A percentile compares a stretch with the other conserved stretches of the same genome.
Conservation (phyloP, 92 coral and sea anemone species). For the Epizoanthus rinbou region DNA sequence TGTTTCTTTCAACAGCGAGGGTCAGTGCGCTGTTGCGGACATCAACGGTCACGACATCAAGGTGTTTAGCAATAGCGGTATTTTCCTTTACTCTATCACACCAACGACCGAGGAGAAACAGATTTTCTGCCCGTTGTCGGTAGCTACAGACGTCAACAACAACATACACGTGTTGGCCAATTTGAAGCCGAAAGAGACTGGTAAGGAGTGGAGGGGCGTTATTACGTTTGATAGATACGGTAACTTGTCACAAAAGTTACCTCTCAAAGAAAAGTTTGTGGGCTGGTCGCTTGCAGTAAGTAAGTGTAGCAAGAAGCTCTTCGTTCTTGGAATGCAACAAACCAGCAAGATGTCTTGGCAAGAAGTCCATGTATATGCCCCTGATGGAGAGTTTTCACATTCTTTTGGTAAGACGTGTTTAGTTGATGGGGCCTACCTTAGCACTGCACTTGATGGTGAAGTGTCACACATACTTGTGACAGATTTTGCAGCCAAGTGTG, state of each 20-base stretch:
- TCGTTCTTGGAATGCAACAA: slow-evolving; percentile 29
- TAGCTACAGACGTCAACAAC: slow-evolving; percentile 12
- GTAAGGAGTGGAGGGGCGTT: slow-evolving; percentile 39
- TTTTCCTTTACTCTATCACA: slow-evolving; percentile 10
- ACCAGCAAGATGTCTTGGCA: slow-evolving; percentile 27
- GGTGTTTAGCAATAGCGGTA: slow-evolving; percentile 7
- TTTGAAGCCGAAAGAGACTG: slow-evolving; percentile 10
- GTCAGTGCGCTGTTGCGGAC: slow-evolving; percentile 25
- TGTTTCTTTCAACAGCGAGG: slow-evolving; percentile 11
- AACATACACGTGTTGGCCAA: slow-evolving; percentile 26
- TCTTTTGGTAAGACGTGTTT: slow-evolving; percentile 22
- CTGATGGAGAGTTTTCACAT: background rate
- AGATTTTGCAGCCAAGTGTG: slow-evolving; percentile 37
- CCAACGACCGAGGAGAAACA: slow-evolving; percentile 2
- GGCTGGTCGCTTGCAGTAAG: slow-evolving; percentile 37
- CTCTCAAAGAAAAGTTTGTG: slow-evolving; percentile 25
- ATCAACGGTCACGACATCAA: slow-evolving; percentile 13
- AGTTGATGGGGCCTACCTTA: slow-evolving; percentile 22
- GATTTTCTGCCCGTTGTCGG: slow-evolving; percentile 36
- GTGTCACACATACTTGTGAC: slow-evolving; percentile 3
- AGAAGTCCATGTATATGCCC: slow-evolving; percentile 12
- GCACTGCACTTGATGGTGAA: slow-evolving; percentile 3
- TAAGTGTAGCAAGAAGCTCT: slow-evolving; percentile 7
- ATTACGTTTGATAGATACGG: slow-evolving; percentile 32
- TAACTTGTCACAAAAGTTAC: background rate